Percentiles rank a stretch among this genome's conserved stretches.
Evolutionary conservation across 2,888 invertebrate genomes (phyloP).

Genomic region (Tortrix viridana): DNA sequence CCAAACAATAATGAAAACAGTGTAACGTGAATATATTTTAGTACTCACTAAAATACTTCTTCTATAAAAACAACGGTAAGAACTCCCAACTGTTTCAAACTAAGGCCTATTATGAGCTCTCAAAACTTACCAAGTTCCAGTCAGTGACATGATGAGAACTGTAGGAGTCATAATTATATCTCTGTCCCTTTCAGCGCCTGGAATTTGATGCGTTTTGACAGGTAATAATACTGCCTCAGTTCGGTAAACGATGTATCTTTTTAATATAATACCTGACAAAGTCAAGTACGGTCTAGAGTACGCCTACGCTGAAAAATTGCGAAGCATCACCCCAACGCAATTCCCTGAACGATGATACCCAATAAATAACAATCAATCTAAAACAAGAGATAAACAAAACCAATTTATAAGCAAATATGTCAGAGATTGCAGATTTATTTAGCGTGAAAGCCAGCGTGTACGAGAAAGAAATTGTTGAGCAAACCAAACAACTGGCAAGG

Average conservation of each 20-base stretch:
- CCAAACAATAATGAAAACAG: no score
- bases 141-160: no score
- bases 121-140: no score
- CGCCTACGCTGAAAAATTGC: constrained; percentile 15
- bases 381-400: constrained; percentile 67
- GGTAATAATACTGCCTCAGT: no score
- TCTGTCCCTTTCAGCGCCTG: no score
- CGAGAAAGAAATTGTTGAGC: constrained; percentile 62
- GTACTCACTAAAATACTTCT: no score
- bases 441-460: constrained; percentile 70
- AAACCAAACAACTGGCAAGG: constrained; percentile 68
- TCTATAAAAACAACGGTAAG: no score
- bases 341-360: constrained; percentile 55
- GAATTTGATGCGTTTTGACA: no score
- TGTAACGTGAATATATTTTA: no score
- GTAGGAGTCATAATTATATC: no score
- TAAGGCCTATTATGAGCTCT: no score
- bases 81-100: no score
- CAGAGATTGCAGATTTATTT: constrained; percentile 76
- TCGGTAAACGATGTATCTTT: background rate
- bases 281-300: background rate
- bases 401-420: constrained; percentile 73
- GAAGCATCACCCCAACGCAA: constrained; percentile 32
- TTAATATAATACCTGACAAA: background rate
- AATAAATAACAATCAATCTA: constrained; percentile 72